Evolutionary conservation across 1,140 invertebrate species (phyloP), one percentile per base, ranked within the genome.

Genomic region (Octopus sinensis): DNA sequence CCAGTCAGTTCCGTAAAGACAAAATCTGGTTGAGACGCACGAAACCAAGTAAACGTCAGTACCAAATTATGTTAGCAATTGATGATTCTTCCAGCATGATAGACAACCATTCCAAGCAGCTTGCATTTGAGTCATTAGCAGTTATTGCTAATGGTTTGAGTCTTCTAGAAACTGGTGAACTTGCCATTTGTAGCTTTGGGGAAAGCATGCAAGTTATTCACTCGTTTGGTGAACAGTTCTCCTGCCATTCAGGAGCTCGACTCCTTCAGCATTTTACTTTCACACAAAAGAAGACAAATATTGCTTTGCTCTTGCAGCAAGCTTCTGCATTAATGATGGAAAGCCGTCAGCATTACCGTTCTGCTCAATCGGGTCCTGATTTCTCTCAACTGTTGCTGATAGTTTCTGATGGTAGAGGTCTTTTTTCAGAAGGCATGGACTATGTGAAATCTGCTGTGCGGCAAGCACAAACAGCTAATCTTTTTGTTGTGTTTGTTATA

Each of bases 21-120:
- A 98, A 98, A 90, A 99, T 99, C 87, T 99, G 98, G 98, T 87
- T 99, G 84, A 92, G 98, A 76, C 92, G 98, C 77, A 99, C 96
- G 0, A 97, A 98, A 91, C 97, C 97, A 0, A 97, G 96, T 0
- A 97, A 98, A 89, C 92, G 98, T 79, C 94, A 99, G 84, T 99
- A 99, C 91, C 97, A 99, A 90, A 97, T 99, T 76, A 87, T 90
- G 53, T 92, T 99, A 13, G 98, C 98, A 2, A 94, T 99, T 9
- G 98, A 99, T 91, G 97, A 99, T 91, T 99, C 98, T 0, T 96
- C 95, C 10, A 93, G 92, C 83, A 93, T 93, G 93, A 85, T 89
- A 17, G 92, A 92, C 84, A 93, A 92, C 82, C 89, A 92, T 81
- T 89, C 88, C n/a, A 90, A 90, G 84, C 89, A 94, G 91, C 91